phyloP scores from a whole-genome alignment of 2,113 vertebrate species.

The Egretta garzetta region DNA sequence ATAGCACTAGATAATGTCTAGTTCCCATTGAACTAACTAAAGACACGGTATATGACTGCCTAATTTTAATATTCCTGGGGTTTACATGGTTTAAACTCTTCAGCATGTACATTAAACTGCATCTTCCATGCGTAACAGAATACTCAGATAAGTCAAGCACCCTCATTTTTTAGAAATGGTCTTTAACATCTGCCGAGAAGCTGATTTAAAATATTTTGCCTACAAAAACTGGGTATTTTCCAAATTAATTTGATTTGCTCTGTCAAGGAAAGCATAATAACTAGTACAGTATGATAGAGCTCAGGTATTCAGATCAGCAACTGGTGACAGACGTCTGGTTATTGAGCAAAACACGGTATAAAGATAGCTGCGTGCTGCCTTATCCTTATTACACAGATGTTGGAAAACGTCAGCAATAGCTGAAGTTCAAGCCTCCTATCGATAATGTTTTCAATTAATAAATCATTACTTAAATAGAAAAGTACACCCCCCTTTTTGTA shows the following conservation, averaged over 20 bases:
- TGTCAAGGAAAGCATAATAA: neutral
- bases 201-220: neutral
- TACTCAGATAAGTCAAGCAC: neutral
- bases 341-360: neutral
- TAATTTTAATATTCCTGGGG: neutral
- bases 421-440: neutral
- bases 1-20: neutral
- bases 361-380: neutral
- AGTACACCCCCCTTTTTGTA: neutral
- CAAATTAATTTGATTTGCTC: neutral
- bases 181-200: neutral
- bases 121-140: neutral
- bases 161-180: neutral
- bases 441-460: neutral
- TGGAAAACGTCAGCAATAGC: neutral
- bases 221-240: neutral
- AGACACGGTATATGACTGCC: neutral
- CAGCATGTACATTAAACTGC: neutral
- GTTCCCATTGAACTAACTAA: neutral
- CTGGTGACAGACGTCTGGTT: neutral
- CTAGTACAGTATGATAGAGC: neutral
- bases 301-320: neutral
- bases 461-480: slow-evolving; percentile 51
- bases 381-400: neutral
- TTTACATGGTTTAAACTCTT: neutral